Evolutionary conservation across 2,113 vertebrate species (phyloP), one percentile per base, ranked within the genome.

Genomic region (Tragulus kanchil): DNA sequence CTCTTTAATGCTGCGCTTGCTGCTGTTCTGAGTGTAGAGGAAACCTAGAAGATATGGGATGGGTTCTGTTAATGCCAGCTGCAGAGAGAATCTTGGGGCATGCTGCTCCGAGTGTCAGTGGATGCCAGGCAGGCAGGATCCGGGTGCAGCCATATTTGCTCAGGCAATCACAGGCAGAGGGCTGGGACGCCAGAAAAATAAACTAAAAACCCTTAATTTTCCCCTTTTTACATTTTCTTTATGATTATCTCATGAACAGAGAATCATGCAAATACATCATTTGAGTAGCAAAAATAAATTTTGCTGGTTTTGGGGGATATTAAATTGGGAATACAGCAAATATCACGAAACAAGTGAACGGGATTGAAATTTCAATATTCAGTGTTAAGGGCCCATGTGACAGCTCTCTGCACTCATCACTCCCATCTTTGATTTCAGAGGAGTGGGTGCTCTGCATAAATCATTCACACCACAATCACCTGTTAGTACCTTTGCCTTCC

Each of bases 1-100:
- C 98, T 99, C 99, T 99, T 99, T 99, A 99, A 99, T 98, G 96
- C 99, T 99, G 97, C 98, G 98, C 98, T 99, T 99, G 99, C 98
- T 98, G 98, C 98, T 98, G 98, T 98, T 99, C 99, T 99, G 99
- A 98, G 99, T 97, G 98, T 98, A 99, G 98, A 99, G 97, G 98
- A 99, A 99, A 99, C 99, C 99, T 99, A 99, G 98, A 99, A 99
- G 98, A 99, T 98, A 99, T 64, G 99, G 93, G 95, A 98, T 95
- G 98, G 98, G 96, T 97, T 95, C 98, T 95, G 97, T 99, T 98
- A 99, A 98, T 58, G 96, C 3, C 81, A 64, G 45, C 87, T 96
- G 90, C 79, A 85, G 79, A 95, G 98, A 90, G 95, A 94, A 54
- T 54, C 79, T 45, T 88, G 90, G 87, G 94, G 96, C 94, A 96